Percentiles rank a stretch among this genome's conserved stretches.
Conservation (phyloP, 2,888 invertebrate genomes). For the Cataglyphis cursor region DNA sequence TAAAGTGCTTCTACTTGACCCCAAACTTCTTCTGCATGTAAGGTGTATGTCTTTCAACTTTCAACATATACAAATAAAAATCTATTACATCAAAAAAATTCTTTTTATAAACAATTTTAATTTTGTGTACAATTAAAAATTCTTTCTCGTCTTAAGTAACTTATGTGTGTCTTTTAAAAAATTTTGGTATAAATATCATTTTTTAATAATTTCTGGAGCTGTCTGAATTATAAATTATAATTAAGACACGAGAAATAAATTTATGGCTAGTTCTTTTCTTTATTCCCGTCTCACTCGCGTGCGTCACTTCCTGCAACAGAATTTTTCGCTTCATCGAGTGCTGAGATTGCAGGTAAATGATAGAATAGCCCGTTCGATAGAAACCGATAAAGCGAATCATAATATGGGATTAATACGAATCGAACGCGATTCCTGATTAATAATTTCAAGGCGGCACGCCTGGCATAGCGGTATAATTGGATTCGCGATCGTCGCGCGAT, state of each 20-base stretch:
- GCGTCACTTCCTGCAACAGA: slow-evolving; percentile 27
- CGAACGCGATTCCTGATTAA: slow-evolving; percentile 63
- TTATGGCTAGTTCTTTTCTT: neutral
- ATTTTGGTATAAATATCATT: neutral
- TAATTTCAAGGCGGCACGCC: slow-evolving; percentile 62
- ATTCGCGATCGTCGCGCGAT: slow-evolving; percentile 43
- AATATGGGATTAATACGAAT: slow-evolving; percentile 63
- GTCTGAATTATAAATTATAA: slow-evolving; percentile 18
- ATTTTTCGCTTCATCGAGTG: slow-evolving; percentile 51
- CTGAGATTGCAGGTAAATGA: slow-evolving; percentile 61
- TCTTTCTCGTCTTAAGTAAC: neutral
- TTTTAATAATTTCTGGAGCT: neutral
- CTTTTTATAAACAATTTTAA: neutral
- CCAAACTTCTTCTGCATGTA: neutral
- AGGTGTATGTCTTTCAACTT: too few species aligned
- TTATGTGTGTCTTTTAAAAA: neutral
- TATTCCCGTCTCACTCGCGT: neutral
- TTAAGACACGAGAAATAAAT: neutral
- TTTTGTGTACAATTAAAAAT: neutral
- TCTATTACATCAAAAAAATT: neutral
- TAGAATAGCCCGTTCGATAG: slow-evolving; percentile 59
- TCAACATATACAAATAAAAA: neutral
- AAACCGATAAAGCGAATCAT: slow-evolving; percentile 62
- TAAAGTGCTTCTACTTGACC: neutral
- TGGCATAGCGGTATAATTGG: slow-evolving; percentile 53